A percentile compares a stretch with the other conserved stretches of the same genome.
phyloP scores from a whole-genome alignment of 1,140 invertebrate genomes.

The Drosophila nannoptera region DNA sequence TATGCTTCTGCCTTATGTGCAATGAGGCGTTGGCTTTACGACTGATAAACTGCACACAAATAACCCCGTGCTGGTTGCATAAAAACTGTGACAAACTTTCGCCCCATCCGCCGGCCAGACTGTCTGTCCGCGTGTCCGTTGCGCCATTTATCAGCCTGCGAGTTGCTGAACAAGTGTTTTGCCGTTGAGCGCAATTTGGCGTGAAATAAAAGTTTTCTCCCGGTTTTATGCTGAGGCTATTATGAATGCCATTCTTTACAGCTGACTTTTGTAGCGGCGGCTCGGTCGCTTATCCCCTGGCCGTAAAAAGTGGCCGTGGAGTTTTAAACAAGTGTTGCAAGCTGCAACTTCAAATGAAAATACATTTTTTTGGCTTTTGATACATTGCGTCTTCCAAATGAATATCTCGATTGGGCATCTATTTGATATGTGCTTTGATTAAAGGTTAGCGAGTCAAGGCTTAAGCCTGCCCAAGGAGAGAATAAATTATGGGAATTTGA shows the following conservation, averaged over 20 bases:
- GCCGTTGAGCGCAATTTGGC: slow-evolving; percentile 22
- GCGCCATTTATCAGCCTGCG: slow-evolving; percentile 11
- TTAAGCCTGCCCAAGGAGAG: background rate
- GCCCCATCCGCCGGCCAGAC: background rate
- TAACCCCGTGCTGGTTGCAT: slow-evolving; percentile 20
- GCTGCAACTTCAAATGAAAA: background rate
- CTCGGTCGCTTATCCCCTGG: background rate
- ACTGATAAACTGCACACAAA: slow-evolving; percentile 31
- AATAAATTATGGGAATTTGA: slow-evolving; percentile 7
- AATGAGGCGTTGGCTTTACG: slow-evolving; percentile 13
- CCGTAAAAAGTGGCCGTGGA: background rate
- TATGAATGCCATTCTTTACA: slow-evolving; percentile 22
- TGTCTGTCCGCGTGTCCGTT: too few species aligned
- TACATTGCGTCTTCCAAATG: too few species aligned
- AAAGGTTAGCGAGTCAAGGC: background rate
- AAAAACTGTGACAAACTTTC: slow-evolving; percentile 29
- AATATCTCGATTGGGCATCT: too few species aligned
- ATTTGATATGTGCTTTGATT: background rate
- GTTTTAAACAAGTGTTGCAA: background rate
- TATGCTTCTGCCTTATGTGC: slow-evolving; percentile 4
- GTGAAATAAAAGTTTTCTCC: slow-evolving; percentile 30
- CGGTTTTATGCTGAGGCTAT: slow-evolving; percentile 15
- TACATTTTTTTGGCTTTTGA: background rate
- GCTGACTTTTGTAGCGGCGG: slow-evolving; percentile 15
- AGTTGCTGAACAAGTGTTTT: slow-evolving; percentile 22